Conservation (phyloP, 2,888 invertebrate species). For the Sphaerophoria rueppellii region DNA sequence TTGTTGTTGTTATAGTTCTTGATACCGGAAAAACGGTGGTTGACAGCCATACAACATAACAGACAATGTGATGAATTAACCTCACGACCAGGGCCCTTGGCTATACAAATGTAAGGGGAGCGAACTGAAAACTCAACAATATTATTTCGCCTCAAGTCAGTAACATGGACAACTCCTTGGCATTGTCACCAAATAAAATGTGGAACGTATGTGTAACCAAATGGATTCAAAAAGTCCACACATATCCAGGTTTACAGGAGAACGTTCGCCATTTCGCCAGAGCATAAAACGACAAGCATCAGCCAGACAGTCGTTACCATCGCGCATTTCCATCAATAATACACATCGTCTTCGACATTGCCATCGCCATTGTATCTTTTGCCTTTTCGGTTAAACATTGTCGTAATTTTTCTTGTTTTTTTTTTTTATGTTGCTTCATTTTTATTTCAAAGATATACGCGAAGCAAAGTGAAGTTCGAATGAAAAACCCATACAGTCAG, state of each 20-base stretch:
- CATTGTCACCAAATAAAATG: slow-evolving; percentile 27
- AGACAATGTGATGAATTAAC: background rate
- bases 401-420: slow-evolving; percentile 44
- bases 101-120: slow-evolving; percentile 23
- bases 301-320: slow-evolving; percentile 42
- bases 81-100: slow-evolving; percentile 6
- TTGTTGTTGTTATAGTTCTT: slow-evolving; percentile 1
- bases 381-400: slow-evolving; percentile 46
- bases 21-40: background rate
- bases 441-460: slow-evolving; percentile 69
- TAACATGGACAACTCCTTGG: slow-evolving; percentile 3
- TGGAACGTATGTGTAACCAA: slow-evolving; percentile 16
- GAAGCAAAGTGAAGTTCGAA: slow-evolving; percentile 57
- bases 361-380: slow-evolving; percentile 44
- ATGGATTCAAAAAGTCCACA: slow-evolving; percentile 21
- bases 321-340: slow-evolving; percentile 53
- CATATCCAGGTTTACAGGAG: slow-evolving; percentile 37
- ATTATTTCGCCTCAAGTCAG: slow-evolving; percentile 13
- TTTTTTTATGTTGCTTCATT: slow-evolving; percentile 34
- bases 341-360: slow-evolving; percentile 60
- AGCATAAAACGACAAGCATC: slow-evolving; percentile 15
- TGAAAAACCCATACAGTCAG: slow-evolving; percentile 54
- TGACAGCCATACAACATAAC: slow-evolving; percentile 9
- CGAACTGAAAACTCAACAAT: slow-evolving; percentile 29
- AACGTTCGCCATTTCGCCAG: slow-evolving; percentile 1